Base-by-base conservation (phyloP, 2,888 invertebrate genomes). In the Clusia tigrina region DNA sequence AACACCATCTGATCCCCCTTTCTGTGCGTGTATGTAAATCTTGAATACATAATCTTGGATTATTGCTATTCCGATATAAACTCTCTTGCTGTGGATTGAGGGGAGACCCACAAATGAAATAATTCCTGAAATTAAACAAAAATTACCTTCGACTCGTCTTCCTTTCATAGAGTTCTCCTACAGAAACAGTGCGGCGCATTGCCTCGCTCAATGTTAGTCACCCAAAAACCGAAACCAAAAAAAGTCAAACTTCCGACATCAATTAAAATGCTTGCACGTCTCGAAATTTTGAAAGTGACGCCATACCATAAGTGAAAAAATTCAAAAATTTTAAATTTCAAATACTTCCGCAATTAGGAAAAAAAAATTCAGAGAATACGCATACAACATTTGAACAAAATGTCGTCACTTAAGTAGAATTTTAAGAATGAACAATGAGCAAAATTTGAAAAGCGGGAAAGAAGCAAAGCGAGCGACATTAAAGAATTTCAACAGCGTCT, bases 261-360 rank as follows among this genome's bases (percentile, higher is more conserved):
- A 53, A 53, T 53, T 53, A 53, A 53, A 22, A 53, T 24, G 53
- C 24, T 53, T 53, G 53, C 53, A 53, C 53, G 53, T 25, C 18
- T 22, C 23, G 6, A 53, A 20, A n/a, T n/a, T n/a, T n/a, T n/a
- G n/a, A n/a, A n/a, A n/a, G n/a, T 24, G 23, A 1, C 52, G 52
- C 24, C 53, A 53, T 53, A 53, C 53, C 53, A 53, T 53, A 53
- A 53, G 24, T 15, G 32, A 32, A 32, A 32, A 32, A 32, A 32
- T 9, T 32, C 32, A 32, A 32, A 32, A 20, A 2, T 2, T 15
- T 2, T 53, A 22, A 17, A 24, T n/a, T 24, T n/a, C 6, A 53
- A 53, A 53, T 23, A 22, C 53, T 53, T 53, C 53, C 53, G 53
- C 53, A 53, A 53, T 53, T 23, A 53, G 24, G 24, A 53, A 3